Conservation (phyloP, 2,797 vertebrate genomes). For the Brachyalestes nurse region DNA sequence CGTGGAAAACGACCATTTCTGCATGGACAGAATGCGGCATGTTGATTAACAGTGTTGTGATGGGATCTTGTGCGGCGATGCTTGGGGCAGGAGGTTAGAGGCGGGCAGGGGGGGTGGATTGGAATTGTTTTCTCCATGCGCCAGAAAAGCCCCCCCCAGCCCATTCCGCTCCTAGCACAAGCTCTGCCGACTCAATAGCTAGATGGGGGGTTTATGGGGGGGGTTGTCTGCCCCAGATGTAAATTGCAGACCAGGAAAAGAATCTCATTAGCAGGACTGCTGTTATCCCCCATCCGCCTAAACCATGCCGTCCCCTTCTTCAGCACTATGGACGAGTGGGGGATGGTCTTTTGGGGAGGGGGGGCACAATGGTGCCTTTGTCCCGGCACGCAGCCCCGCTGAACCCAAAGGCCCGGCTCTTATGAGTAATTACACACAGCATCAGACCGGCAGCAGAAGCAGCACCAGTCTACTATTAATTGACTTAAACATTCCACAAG, state of each 20-base stretch:
- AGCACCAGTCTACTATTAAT: slow-evolving; percentile 55
- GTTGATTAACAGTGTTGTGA: slow-evolving; percentile 82
- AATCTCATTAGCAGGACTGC: slow-evolving; percentile 87
- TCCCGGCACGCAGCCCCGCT: slow-evolving; percentile 77
- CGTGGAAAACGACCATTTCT: slow-evolving; percentile 69
- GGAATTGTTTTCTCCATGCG: slow-evolving; percentile 81
- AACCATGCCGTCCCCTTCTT: slow-evolving; percentile 75
- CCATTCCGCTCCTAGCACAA: slow-evolving; percentile 75
- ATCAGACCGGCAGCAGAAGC: slow-evolving; percentile 53
- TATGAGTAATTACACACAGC: slow-evolving; percentile 71
- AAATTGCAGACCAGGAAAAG: slow-evolving; percentile 88
- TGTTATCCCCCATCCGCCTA: slow-evolving; percentile 67
- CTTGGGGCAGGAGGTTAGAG: slow-evolving; percentile 63
- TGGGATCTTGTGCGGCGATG: slow-evolving; percentile 64
- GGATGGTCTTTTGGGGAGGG: slow-evolving; percentile 56
- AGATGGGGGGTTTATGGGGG: slow-evolving; percentile 73
- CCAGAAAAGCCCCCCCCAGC: slow-evolving; percentile 59
- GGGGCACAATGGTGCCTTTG: slow-evolving; percentile 87
- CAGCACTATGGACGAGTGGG: slow-evolving; percentile 75
- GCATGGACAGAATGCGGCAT: slow-evolving; percentile 71
- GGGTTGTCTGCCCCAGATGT: slow-evolving; percentile 89
- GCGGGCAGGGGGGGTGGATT: slow-evolving; percentile 65
- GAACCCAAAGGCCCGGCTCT: slow-evolving; percentile 72
- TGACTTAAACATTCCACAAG: slow-evolving; percentile 58
- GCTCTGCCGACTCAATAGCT: slow-evolving; percentile 81